A percentile compares a stretch with the other conserved stretches of the same genome.
Evolutionary conservation across 2,113 vertebrate genomes (phyloP).

Genomic region (Arenaria interpres): DNA sequence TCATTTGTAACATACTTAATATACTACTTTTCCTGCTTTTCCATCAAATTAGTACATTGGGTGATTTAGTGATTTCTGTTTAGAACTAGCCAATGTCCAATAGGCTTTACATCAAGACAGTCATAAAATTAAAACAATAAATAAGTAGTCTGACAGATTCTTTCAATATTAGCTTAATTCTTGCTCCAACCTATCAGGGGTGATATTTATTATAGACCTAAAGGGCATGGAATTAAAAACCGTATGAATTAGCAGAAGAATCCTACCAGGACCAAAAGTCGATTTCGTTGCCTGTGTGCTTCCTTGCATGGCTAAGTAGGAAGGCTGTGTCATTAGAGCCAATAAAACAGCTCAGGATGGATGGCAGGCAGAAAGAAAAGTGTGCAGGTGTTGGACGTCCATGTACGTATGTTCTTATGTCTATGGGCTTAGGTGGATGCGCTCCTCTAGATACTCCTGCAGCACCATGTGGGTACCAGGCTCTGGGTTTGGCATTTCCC

Average conservation of each 20-base stretch:
- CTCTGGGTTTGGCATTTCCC: neutral
- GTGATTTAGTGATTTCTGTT: slow-evolving; percentile 33
- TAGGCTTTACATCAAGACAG: slow-evolving; percentile 12
- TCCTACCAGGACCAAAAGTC: neutral
- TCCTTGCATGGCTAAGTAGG: neutral
- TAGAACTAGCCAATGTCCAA: neutral
- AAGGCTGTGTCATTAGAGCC: neutral
- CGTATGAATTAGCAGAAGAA: neutral
- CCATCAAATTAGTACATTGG: neutral
- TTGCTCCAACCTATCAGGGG: neutral
- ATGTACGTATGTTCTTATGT: neutral
- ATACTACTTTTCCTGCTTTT: neutral
- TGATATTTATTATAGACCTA: slow-evolving; percentile 42
- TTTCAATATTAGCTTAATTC: slow-evolving; percentile 54
- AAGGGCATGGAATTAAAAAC: slow-evolving; percentile 23
- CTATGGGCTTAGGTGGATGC: neutral
- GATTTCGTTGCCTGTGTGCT: neutral
- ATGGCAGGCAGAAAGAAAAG: neutral
- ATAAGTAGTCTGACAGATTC: slow-evolving; percentile 23
- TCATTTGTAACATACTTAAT: neutral
- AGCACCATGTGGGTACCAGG: neutral
- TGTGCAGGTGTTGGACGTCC: neutral
- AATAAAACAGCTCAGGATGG: neutral
- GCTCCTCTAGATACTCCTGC: neutral
- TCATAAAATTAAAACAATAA: slow-evolving; percentile 58